Evolutionary conservation across 2,888 invertebrate genomes (phyloP), one percentile per base, ranked within the genome.

Genomic region (Fissipunctia ypsillon): DNA sequence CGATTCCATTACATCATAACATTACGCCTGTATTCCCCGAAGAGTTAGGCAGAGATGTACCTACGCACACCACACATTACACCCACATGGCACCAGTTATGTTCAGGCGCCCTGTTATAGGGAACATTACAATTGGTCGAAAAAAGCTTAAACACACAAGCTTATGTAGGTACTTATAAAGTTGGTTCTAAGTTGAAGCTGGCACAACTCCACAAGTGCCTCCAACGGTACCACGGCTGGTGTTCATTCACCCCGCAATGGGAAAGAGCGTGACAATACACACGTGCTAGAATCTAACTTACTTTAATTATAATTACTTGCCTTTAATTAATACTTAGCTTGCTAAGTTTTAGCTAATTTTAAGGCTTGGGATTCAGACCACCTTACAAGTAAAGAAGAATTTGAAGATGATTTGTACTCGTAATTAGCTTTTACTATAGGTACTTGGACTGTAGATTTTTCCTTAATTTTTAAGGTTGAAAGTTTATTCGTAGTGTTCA

Each of bases 161-260:
- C 60, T 65, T 52, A 71, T 71, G 22, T 52, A 71, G 68, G 22
- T 76, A 52, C 45, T 59, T 12, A 60, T 14, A 48, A 48, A 35
- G 38, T 69, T 43, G 52, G 59, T 68, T 60, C 56, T 48, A 71
- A 67, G 10, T 64, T 68, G 67, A 35, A 67, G 64, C 67, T 64
- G 57, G 35, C 45, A 54, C 64, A 61, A 48, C 65, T 59, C 41
- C 45, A 54, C 64, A 61, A 48, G 69, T 59, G 66, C 35, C 60
- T 57, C 68, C 69, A 83, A 83, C 84, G 84, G 84, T 80, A 83
- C 41, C 50, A 69, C n/a, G 54, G 28, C 69, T 65, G 50, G 48
- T 82, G 82, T 84, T 84, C 84, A 80, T 82, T 82, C 82, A 84
- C 80, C 84, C 70, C 84, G 73, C 65, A 68, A 70, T 73, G 84